Conservation (phyloP, 2,797 vertebrate genomes). For the Mallotus villosus region DNA sequence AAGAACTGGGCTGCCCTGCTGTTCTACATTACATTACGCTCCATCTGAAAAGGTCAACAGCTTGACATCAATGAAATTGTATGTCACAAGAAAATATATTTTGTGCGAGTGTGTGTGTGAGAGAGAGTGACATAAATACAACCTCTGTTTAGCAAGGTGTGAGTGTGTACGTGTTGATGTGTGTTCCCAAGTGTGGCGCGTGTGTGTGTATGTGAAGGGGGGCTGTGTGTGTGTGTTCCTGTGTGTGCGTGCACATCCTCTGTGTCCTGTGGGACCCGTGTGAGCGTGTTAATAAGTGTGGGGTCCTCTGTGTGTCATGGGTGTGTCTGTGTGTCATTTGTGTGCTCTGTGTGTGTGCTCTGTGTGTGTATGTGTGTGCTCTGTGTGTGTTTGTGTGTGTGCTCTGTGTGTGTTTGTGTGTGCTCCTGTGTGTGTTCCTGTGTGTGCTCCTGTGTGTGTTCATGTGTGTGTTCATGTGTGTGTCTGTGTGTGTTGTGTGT, state of each 20-base stretch:
- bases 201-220: constrained; percentile 1
- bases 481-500: no score
- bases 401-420: no score
- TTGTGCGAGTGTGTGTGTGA: constrained; percentile 35
- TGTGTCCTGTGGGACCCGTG: background rate
- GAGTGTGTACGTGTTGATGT: background rate
- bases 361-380: no score
- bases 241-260: constrained; percentile 36
- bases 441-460: constrained; percentile 5
- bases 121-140: constrained; percentile 6
- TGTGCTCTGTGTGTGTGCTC: no score
- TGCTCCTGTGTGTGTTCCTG: no score
- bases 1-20: constrained; percentile 28
- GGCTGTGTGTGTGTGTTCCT: constrained; percentile 28
- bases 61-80: constrained; percentile 28
- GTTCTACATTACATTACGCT: constrained; percentile 51
- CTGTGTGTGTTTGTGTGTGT: no score
- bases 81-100: constrained; percentile 40
- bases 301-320: no score
- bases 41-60: constrained; percentile 51
- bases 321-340: no score
- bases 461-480: constrained; percentile 22
- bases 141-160: background rate
- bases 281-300: no score
- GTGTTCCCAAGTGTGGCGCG: constrained; percentile 19